These are phyloP conservation scores for Hypothenemus hampei DNA, from an alignment of 1,140 invertebrate species.

Conservation along the genomic window DNA sequence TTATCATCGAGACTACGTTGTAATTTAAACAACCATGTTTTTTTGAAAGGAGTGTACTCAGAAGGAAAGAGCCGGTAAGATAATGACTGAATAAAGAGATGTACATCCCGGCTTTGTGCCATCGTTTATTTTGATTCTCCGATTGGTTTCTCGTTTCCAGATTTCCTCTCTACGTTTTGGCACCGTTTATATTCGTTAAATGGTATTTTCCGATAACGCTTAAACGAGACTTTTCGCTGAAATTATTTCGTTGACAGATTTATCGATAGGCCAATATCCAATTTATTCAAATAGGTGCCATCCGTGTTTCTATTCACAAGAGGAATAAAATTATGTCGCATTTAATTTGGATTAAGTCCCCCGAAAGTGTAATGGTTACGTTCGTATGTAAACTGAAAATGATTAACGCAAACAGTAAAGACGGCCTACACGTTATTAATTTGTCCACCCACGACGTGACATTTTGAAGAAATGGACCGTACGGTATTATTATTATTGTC, in stretches of 20 bases:
- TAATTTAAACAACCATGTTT: too few species aligned
- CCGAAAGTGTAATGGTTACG: too few species aligned
- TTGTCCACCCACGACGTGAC: slow-evolving; percentile 26
- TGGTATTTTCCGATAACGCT: slow-evolving; percentile 8
- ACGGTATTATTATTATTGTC: slow-evolving; percentile 26
- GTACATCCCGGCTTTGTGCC: neutral
- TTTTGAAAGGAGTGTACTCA: too few species aligned
- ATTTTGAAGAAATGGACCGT: slow-evolving; percentile 26
- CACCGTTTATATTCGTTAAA: slow-evolving; percentile 12
- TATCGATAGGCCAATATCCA: neutral
- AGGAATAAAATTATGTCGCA: too few species aligned
- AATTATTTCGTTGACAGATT: neutral
- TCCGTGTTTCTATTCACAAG: too few species aligned
- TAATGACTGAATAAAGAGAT: slow-evolving; percentile 1
- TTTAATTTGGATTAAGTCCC: too few species aligned
- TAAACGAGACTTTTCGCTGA: neutral
- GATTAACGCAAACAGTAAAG: too few species aligned
- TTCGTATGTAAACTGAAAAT: too few species aligned
- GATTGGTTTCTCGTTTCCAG: slow-evolving; percentile 6
- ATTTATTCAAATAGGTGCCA: too few species aligned
- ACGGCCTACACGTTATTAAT: slow-evolving; percentile 10
- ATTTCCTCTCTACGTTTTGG: slow-evolving; percentile 8
- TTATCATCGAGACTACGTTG: too few species aligned
- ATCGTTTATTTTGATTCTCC: slow-evolving; percentile 15
- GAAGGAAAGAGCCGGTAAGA: slow-evolving; percentile 2